Evolutionary conservation across 2,113 vertebrate genomes (phyloP).

Genomic region (Pipra filicauda): DNA sequence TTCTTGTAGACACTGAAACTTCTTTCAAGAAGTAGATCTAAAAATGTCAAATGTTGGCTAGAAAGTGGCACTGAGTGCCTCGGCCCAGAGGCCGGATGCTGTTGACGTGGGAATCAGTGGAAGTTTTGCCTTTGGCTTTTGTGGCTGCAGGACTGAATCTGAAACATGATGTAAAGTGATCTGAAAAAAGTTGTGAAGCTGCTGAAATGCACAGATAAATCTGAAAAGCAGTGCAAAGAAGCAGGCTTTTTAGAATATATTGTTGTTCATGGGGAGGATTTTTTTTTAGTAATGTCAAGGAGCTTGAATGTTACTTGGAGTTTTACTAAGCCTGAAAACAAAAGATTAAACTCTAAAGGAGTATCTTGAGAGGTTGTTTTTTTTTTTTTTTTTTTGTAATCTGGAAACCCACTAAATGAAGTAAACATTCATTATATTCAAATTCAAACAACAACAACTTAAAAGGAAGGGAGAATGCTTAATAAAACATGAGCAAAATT

Average conservation of each 20-base stretch:
- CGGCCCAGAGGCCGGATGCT: background rate
- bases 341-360: slow-evolving; percentile 14
- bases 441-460: background rate
- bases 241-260: background rate
- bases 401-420: background rate
- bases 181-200: background rate
- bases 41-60: background rate
- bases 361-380: background rate
- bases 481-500: slow-evolving; percentile 35
- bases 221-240: background rate
- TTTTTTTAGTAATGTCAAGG: background rate
- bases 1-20: background rate
- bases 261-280: background rate
- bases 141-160: background rate
- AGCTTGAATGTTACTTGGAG: background rate
- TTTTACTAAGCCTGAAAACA: slow-evolving; percentile 28
- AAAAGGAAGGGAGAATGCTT: background rate
- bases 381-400: background rate
- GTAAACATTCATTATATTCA: background rate
- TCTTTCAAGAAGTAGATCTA: background rate
- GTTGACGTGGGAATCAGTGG: background rate
- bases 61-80: background rate
- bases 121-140: background rate
- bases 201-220: background rate
- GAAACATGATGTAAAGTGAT: background rate